A percentile compares a stretch with the other conserved stretches of the same genome.
Conservation (phyloP, 2,113 vertebrate genomes). For the Scopus umbretta region DNA sequence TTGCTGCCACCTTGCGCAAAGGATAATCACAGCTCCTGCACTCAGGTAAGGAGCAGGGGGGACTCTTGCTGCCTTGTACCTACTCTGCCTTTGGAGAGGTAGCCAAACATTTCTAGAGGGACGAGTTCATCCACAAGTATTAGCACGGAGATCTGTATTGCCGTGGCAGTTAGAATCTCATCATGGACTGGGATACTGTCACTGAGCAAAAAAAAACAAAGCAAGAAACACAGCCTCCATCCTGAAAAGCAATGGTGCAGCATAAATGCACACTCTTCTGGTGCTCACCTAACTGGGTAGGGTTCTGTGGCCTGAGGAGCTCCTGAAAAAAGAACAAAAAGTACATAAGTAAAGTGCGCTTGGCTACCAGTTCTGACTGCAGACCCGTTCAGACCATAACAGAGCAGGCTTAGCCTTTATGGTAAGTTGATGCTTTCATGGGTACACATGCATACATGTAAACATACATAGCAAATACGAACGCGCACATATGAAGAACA, state of each 20-base stretch:
- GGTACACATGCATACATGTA: too few species aligned
- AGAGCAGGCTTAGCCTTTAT: not conserved
- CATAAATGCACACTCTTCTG: not conserved
- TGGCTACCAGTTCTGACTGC: not conserved
- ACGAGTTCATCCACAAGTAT: not conserved
- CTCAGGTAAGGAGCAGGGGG: not conserved
- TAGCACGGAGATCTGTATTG: not conserved
- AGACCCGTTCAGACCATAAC: not conserved
- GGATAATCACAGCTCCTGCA: not conserved
- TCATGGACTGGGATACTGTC: not conserved
- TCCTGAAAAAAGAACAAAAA: not conserved
- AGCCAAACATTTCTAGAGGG: not conserved
- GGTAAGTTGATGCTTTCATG: not conserved
- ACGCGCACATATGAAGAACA: not conserved
- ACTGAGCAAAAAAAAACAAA: not conserved
- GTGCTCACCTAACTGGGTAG: not conserved
- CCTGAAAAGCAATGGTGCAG: not conserved
- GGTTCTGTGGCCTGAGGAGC: not conserved
- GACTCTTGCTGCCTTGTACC: not conserved
- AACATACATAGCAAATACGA: not conserved
- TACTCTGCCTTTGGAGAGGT: not conserved
- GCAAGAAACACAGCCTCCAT: not conserved
- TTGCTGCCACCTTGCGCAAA: slow-evolving; percentile 40
- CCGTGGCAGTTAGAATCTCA: not conserved
- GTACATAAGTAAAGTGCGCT: not conserved